phyloP scores from a whole-genome alignment of 1,140 invertebrate genomes.

The Notospermus geniculatus region DNA sequence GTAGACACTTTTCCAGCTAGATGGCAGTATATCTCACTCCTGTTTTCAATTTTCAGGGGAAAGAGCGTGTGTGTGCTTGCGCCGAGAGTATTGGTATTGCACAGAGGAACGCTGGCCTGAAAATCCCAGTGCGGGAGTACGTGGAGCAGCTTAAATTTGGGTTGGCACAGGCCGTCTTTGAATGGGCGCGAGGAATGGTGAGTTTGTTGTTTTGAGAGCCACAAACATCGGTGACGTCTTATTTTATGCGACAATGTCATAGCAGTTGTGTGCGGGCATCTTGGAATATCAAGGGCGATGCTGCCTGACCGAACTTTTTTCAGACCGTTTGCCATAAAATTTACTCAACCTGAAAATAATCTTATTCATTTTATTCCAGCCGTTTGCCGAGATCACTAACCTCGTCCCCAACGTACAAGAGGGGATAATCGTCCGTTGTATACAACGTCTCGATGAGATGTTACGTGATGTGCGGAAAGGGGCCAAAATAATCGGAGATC shows the following conservation, averaged over 20 bases:
- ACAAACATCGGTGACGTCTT: too few species aligned
- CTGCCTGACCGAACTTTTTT: too few species aligned
- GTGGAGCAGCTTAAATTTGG: constrained; percentile 82
- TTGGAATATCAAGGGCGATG: too few species aligned
- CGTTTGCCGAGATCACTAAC: constrained; percentile 89
- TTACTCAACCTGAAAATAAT: too few species aligned
- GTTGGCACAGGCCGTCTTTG: constrained; percentile 88
- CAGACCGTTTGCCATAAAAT: too few species aligned
- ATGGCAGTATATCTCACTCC: too few species aligned
- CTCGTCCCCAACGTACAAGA: constrained; percentile 91
- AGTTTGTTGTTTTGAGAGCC: constrained; percentile 19
- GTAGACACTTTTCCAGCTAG: too few species aligned
- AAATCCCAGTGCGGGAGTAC: constrained; percentile 58
- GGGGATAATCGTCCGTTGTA: constrained; percentile 96
- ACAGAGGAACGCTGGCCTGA: constrained; percentile 61
- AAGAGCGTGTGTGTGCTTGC: constrained; percentile 58
- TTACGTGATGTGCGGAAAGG: constrained; percentile 84
- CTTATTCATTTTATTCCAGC: too few species aligned
- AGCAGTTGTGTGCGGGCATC: too few species aligned
- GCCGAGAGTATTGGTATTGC: constrained; percentile 60
- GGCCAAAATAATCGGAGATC: constrained; percentile 88
- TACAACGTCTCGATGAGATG: constrained; percentile 93
- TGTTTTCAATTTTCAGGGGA: constrained; percentile 58
- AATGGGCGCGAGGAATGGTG: constrained; percentile 87
- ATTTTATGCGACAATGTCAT: too few species aligned